Base-by-base conservation (phyloP, 2,113 vertebrate genomes). In the Ellobius talpinus region DNA sequence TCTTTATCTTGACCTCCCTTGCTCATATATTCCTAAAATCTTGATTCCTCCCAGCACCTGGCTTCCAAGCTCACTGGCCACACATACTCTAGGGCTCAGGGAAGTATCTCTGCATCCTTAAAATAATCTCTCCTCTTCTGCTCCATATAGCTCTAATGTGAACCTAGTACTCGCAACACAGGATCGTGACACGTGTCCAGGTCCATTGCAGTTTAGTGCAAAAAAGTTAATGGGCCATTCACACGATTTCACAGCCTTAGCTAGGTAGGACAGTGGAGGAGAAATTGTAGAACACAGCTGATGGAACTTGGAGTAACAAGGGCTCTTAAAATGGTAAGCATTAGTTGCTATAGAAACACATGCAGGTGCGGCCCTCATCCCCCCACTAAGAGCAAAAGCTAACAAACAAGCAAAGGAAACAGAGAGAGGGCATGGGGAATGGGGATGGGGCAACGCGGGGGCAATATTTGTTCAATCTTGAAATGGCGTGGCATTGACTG, bases 261-360 rank as follows among this genome's bases (percentile, higher is more conserved):
- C 58, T 33, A 91, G 87, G 24, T 47, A 85, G 79, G 58, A 17
- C 89, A 42, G 47, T 87, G 47, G 73, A 90, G 68, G 61, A 92
- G 19, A 81, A 74, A 93, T 58, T 33, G 29, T 79, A 6, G 47
- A 23, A 39, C 65, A n/a, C 8, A 45, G 81, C 79, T 70, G 79
- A 29, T 33, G 9, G 9, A 87, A 11, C 17, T 31, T 11, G 31
- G 16, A 26, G 78, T 87, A 68, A 85, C 21, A 13, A 72, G 33
- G 55, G 23, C 58, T 87, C 39, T 81, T 39, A 87, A 50, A 90
- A 63, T 89, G 8, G 61, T 61, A 93, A 73, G 21, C 81, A 11
- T 79, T 85, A 91, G 29, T 87, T 91, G 42, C 63, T 76, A 29
- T 74, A 85, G 81, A 96, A 97, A 92, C 24, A 10, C 10, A 90